A percentile compares a stretch with the other conserved stretches of the same genome.
phyloP scores from a whole-genome alignment of 2,797 vertebrate species.

The Cryptoprocta ferox region DNA sequence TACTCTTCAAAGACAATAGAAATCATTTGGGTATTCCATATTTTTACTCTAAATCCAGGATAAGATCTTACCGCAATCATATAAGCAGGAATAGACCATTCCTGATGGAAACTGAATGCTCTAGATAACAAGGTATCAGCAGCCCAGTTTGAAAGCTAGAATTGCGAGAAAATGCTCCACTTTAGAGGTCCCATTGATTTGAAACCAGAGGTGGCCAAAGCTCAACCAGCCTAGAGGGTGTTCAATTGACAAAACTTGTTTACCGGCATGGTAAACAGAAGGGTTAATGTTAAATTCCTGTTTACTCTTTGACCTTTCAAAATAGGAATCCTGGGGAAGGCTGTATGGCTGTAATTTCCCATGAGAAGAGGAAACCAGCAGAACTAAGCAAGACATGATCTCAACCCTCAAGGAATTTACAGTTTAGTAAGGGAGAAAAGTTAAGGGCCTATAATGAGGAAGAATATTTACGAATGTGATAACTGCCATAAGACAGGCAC shows the following conservation, averaged over 20 bases:
- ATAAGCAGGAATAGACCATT: neutral
- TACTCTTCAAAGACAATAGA: neutral
- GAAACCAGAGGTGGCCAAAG: constrained; percentile 15
- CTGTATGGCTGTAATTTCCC: neutral
- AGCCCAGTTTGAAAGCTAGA: constrained; percentile 26
- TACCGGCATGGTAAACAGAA: neutral
- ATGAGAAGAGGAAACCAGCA: neutral
- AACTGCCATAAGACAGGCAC: neutral
- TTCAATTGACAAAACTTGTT: constrained; percentile 43
- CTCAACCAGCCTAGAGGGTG: neutral
- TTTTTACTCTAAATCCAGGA: constrained; percentile 38
- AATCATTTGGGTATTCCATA: neutral
- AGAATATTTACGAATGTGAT: neutral
- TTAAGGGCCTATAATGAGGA: neutral
- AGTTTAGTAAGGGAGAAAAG: neutral
- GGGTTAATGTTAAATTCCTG: constrained; percentile 3
- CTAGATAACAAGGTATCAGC: neutral
- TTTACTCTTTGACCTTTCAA: constrained; percentile 32
- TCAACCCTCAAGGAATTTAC: neutral
- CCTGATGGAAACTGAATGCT: neutral
- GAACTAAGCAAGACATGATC: neutral
- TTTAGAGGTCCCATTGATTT: neutral
- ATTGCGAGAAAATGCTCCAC: constrained; percentile 6
- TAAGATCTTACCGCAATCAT: neutral
- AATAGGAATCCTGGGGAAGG: constrained; percentile 19